phyloP scores from a whole-genome alignment of 2,797 vertebrate genomes.

The Jordanella pulchra region DNA sequence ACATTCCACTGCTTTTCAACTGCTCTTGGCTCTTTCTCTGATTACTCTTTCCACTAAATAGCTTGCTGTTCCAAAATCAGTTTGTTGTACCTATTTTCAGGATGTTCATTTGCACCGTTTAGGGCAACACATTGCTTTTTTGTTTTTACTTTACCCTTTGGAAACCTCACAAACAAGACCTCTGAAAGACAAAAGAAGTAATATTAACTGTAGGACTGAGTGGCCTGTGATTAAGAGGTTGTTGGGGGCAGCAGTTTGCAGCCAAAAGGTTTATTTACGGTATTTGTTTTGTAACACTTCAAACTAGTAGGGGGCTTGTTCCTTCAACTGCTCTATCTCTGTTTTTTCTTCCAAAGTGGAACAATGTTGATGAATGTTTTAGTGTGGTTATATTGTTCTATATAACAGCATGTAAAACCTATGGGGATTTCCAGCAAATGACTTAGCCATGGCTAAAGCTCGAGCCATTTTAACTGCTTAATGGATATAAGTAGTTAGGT shows the following conservation, averaged over 20 bases:
- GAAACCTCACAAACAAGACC: constrained; percentile 7
- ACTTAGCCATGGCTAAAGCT: not conserved
- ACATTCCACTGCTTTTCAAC: constrained; percentile 71
- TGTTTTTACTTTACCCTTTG: not conserved
- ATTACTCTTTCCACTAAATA: constrained; percentile 50
- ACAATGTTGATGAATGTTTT: not conserved
- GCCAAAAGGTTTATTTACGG: constrained; percentile 27
- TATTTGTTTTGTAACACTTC: constrained; percentile 7
- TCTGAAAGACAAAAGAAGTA: constrained; percentile 11
- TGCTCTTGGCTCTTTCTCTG: constrained; percentile 37
- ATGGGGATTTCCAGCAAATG: not conserved
- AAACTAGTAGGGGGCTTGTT: constrained; percentile 6
- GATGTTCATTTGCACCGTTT: constrained; percentile 26
- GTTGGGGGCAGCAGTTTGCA: constrained; percentile 34
- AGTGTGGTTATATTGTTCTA: not conserved
- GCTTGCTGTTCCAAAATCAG: constrained; percentile 29
- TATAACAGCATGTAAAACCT: not conserved
- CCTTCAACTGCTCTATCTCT: not conserved
- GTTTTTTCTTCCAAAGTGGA: not conserved
- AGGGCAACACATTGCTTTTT: not conserved
- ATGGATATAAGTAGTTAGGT: not conserved
- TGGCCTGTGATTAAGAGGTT: constrained; percentile 31
- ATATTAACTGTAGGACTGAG: not conserved
- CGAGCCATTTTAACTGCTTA: not conserved
- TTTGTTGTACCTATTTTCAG: constrained; percentile 30